A percentile compares a stretch with the other conserved stretches of the same genome.
Conservation (phyloP, 2,113 vertebrate genomes). For the Prionailurus bengalensis region DNA sequence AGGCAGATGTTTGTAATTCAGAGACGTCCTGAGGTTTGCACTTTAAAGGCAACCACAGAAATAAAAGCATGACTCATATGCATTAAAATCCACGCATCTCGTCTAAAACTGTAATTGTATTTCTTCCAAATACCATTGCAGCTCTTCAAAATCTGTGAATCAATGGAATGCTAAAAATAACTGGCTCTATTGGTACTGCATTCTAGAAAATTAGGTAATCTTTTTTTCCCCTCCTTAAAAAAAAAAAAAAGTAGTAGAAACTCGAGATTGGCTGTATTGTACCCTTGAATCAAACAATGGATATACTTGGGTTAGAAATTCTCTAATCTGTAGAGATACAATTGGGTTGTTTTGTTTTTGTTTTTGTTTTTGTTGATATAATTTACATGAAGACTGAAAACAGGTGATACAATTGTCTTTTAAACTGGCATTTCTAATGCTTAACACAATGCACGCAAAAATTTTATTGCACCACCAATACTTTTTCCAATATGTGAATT, state of each 20-base stretch:
- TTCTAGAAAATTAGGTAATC: constrained; percentile 60
- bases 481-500: neutral
- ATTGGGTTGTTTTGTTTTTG: neutral
- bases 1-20: constrained; percentile 55
- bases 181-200: neutral
- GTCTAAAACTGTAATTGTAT: constrained; percentile 32
- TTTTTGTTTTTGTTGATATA: neutral
- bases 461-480: constrained; percentile 1
- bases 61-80: constrained; percentile 58
- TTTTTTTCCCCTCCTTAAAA: neutral
- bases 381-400: neutral
- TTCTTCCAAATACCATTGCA: constrained; percentile 55
- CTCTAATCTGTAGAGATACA: neutral
- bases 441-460: constrained; percentile 23
- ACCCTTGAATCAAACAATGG: constrained; percentile 10
- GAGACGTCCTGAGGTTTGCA: constrained; percentile 7
- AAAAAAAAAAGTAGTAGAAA: constrained; percentile 9
- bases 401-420: neutral
- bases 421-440: constrained; percentile 3
- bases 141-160: constrained; percentile 57
- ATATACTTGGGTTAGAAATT: neutral
- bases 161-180: constrained; percentile 68
- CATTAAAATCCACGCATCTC: constrained; percentile 44
- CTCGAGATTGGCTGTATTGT: neutral
- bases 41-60: constrained; percentile 56